A percentile compares a stretch with the other conserved stretches of the same genome.
These are phyloP conservation scores for Squalus acanthias DNA, from an alignment of 2,797 vertebrate genomes.

Conservation along the genomic window DNA sequence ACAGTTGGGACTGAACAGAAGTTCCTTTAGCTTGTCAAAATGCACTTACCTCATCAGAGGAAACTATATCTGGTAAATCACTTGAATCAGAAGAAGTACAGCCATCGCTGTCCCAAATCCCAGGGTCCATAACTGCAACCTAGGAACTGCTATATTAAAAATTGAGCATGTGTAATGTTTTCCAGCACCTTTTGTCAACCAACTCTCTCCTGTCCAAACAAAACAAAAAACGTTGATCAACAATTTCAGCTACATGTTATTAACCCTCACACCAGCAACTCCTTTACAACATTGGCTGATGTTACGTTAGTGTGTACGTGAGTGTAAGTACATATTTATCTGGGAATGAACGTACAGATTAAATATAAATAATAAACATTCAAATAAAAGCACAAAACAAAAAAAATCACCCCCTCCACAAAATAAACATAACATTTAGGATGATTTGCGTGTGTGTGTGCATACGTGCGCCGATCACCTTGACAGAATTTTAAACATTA, in stretches of 20 bases:
- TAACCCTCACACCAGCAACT: background rate
- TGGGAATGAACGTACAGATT: background rate
- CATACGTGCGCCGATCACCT: background rate
- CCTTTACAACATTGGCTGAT: background rate
- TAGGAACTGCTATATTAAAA: background rate
- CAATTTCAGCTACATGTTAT: background rate
- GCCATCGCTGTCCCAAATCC: constrained; percentile 20
- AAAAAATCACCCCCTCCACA: background rate
- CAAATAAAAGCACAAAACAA: background rate
- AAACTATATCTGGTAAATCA: constrained; percentile 34
- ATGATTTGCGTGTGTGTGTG: background rate
- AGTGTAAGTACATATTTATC: background rate
- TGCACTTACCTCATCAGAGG: constrained; percentile 25
- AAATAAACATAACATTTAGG: background rate
- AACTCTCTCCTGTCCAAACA: background rate
- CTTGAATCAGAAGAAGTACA: constrained; percentile 21
- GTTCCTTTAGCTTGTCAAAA: background rate
- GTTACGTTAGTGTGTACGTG: too few species aligned
- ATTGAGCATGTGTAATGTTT: background rate
- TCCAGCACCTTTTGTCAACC: background rate
- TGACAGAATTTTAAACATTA: background rate
- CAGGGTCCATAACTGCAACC: background rate
- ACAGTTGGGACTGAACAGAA: background rate
- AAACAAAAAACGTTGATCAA: background rate
- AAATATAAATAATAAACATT: background rate